Conservation (phyloP, 2,113 vertebrate genomes). For the Pseudonaja textilis region DNA sequence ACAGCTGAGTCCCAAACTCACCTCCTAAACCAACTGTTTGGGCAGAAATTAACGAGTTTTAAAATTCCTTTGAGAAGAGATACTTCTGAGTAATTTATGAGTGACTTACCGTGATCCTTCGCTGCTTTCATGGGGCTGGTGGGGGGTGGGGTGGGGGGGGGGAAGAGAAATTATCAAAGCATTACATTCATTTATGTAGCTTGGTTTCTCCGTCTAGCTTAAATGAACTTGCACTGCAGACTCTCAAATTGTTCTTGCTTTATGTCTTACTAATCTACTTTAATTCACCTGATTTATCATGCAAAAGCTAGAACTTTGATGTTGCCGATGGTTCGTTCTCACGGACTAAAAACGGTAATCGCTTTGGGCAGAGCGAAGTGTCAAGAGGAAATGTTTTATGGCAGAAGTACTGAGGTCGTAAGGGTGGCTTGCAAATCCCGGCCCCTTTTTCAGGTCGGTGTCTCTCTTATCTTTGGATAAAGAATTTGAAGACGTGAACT, state of each 20-base stretch:
- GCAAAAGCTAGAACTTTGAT: slow-evolving; percentile 77
- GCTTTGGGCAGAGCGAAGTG: slow-evolving; percentile 72
- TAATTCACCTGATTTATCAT: slow-evolving; percentile 79
- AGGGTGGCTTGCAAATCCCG: slow-evolving; percentile 66
- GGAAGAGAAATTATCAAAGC: slow-evolving; percentile 61
- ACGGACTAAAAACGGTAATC: slow-evolving; percentile 73
- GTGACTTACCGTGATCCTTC: slow-evolving; percentile 65
- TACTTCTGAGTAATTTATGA: slow-evolving; percentile 84
- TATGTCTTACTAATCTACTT: slow-evolving; percentile 79
- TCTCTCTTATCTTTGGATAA: slow-evolving; percentile 76
- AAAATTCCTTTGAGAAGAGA: slow-evolving; percentile 97
- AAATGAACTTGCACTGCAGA: slow-evolving; percentile 86
- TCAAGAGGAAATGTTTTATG: slow-evolving; percentile 70
- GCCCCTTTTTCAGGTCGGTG: slow-evolving; percentile 74
- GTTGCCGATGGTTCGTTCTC: slow-evolving; percentile 79
- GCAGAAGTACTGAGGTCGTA: slow-evolving; percentile 71
- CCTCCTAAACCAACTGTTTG: slow-evolving; percentile 96
- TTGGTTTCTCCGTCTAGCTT: slow-evolving; percentile 74
- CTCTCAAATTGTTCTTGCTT: slow-evolving; percentile 79
- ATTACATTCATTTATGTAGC: slow-evolving; percentile 71
- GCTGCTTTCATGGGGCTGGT: slow-evolving; percentile 67
- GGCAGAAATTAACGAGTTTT: slow-evolving; percentile 96
- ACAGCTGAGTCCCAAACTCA: slow-evolving; percentile 93
- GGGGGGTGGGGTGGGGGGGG: slow-evolving; percentile 35
- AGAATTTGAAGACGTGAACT: slow-evolving; percentile 86